Evolutionary conservation across 2,113 vertebrate species (phyloP), one percentile per base, ranked within the genome.

Genomic region (Paraplagusia blochii): DNA sequence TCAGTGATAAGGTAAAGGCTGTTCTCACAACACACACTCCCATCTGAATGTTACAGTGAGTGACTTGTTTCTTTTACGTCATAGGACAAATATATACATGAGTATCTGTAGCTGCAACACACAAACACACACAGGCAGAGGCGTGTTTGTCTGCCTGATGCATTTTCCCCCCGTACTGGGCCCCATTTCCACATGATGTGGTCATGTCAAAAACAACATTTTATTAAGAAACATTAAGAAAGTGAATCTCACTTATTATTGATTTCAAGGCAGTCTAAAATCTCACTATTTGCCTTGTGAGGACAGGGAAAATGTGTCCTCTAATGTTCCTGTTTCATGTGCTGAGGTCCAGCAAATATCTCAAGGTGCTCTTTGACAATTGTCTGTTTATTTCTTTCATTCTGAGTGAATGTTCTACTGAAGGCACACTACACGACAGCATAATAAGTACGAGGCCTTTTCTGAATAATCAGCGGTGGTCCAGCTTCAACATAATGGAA

Each of bases 181-280:
- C 57, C 55, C 43, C 72, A 66, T 79, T 80, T 74, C 57, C 72
- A 50, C 57, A 61, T 55, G 63, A 76, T 74, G 64, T 40, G 34
- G 63, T 83, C 77, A 76, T 55, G 53, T 79, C 70, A 38, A 53
- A 53, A 54, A 47, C 44, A 6, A 16, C 4, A 0, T 76, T n/a
- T 58, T 58, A 42, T 69, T 49, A 29, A 6, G 6, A 29, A 29
- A 29, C 22, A 4, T 78, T 72, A 54, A 36, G 62, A n/a, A n/a
- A n/a, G 13, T 52, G 44, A 78, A 60, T 29, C 22, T 29, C 3
- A 29, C 22, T 29, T 29, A 29, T 29, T 29, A 29, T 29, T 29
- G 22, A 29, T 29, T 29, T 29, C 3, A 29, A 29, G 22, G 2
- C 6, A 29, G 22, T 29, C 3, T 29, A 6, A 29, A 29, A 29